These are phyloP conservation scores for Mormoops blainvillei DNA, from an alignment of 2,113 vertebrate species.

Conservation along the genomic window DNA sequence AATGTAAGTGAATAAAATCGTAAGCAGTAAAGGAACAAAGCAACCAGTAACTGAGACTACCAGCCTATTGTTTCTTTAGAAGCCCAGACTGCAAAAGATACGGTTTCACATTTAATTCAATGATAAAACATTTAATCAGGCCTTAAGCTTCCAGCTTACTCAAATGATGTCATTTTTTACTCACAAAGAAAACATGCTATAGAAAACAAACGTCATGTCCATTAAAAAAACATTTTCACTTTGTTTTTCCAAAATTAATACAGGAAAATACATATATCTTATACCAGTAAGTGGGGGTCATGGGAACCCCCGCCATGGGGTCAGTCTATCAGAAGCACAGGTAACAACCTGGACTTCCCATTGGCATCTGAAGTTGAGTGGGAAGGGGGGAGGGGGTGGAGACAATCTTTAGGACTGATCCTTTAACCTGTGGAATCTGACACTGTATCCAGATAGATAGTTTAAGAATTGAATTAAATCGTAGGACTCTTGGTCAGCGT, in stretches of 20 bases:
- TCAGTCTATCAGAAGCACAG: neutral
- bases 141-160: neutral
- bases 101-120: constrained; percentile 2
- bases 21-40: neutral
- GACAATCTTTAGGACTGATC: neutral
- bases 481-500: neutral
- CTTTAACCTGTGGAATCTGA: neutral
- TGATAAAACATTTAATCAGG: neutral
- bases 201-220: neutral
- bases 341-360: neutral
- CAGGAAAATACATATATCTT: neutral
- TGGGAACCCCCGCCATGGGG: neutral
- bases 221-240: neutral
- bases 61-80: neutral
- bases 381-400: neutral
- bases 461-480: neutral
- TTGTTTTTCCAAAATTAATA: neutral
- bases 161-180: neutral
- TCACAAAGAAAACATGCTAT: neutral
- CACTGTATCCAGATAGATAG: neutral
- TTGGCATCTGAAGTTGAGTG: neutral
- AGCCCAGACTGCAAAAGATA: neutral
- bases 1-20: constrained; percentile 22
- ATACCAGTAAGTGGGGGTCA: neutral
- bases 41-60: constrained; percentile 18